A percentile compares a stretch with the other conserved stretches of the same genome.
These are phyloP conservation scores for Phengaris alcon DNA, from an alignment of 2,888 invertebrate genomes.

Conservation along the genomic window DNA sequence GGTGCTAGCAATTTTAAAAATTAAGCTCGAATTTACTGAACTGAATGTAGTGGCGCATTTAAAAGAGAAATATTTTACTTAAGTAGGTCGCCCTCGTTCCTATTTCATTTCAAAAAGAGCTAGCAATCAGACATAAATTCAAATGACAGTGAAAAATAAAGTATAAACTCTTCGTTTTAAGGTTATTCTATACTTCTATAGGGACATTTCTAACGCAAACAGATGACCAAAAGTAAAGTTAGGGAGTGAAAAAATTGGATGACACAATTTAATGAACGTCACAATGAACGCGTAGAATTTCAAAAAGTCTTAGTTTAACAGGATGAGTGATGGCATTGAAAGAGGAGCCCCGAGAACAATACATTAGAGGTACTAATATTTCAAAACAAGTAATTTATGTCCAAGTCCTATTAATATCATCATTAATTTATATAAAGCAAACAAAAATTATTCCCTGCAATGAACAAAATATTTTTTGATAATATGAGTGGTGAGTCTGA, in stretches of 20 bases:
- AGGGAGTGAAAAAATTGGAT: no score
- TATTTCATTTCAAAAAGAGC: not conserved
- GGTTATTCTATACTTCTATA: not conserved
- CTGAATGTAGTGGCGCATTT: constrained; percentile 22
- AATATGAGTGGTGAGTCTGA: not conserved
- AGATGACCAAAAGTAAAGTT: not conserved
- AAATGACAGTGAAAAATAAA: constrained; percentile 3
- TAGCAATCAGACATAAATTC: constrained; percentile 1
- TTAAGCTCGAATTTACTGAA: constrained; percentile 18
- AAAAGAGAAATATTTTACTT: constrained; percentile 9
- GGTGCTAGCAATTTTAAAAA: constrained; percentile 11
- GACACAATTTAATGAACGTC: no score
- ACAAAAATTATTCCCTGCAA: not conserved
- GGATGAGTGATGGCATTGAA: not conserved
- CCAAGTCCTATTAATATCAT: no score
- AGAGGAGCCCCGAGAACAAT: not conserved
- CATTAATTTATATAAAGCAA: not conserved
- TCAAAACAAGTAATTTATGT: not conserved
- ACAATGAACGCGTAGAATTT: not conserved
- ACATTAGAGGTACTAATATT: not conserved
- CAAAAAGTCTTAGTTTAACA: not conserved
- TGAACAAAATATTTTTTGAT: not conserved
- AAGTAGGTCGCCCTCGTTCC: constrained; percentile 24
- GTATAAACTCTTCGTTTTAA: not conserved
- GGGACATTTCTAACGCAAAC: not conserved